Base-by-base conservation (phyloP, 1,140 invertebrate genomes). In the Drosophila arawakana region DNA sequence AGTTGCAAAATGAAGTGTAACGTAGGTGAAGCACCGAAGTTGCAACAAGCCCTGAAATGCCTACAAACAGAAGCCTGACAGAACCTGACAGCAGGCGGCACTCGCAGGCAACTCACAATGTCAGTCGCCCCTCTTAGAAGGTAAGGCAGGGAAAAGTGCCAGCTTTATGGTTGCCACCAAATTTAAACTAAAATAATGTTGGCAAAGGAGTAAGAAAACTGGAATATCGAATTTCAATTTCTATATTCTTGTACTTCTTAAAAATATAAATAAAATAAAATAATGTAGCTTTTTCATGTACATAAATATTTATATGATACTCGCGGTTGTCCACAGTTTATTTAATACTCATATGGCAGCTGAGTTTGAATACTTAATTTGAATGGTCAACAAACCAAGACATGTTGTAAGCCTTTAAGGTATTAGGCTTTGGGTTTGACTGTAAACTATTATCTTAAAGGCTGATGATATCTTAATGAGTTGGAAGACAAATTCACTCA, bases 1-100 rank as follows among this genome's bases (percentile, higher is more conserved):
- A 77, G 71, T 65, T 60, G 62, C 74, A 74, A 89, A 89, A 89
- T 89, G 71, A 89, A 81, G 84, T 81, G 78, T 72, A 78, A 62
- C 77, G 71, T 78, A 88, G 80, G 80, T 90, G 73, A 70, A 73
- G 70, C 69, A 72, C 46, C 66, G 57, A 63, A 59, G 55, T 73
- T 63, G 66, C 44, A 34, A 63, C 61, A 57, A 49, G 55, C 54
- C 57, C 49, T 21, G 50, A 68, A 62, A 60, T 65, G 74, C 58
- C 59, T 60, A 82, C 60, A 57, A 59, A 73, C 65, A 67, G 55
- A 83, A 77, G 63, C 68, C 25, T 30, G 25, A 30, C 25, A 30
- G 59, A 74, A 55, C 60, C 65, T 78, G 77, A 84, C 80, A 80
- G 76, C 73, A 89, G 77, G 80, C 70, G 55, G 76, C 83, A 60